These are phyloP conservation scores for Anodontia alba DNA, from an alignment of 2,888 invertebrate genomes.

Conservation along the genomic window DNA sequence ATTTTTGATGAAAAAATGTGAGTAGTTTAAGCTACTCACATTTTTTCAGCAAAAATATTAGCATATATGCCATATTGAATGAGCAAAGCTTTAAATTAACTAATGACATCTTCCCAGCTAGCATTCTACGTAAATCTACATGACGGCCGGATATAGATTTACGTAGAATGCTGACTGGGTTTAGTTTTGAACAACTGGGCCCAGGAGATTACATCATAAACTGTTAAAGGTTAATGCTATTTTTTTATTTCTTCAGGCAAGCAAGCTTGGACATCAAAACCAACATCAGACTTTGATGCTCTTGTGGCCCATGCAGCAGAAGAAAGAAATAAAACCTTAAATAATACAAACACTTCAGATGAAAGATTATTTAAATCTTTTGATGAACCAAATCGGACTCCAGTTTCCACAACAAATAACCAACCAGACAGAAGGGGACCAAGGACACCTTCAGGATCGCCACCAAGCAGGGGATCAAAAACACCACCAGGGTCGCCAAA, in stretches of 20 bases:
- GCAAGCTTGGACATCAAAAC: neutral
- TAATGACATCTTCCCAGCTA: no score
- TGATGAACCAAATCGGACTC: conserved; percentile 22
- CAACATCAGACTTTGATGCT: conserved; percentile 91
- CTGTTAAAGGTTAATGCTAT: no score
- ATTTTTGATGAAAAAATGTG: no score
- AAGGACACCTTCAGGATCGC: neutral
- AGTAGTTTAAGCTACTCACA: no score
- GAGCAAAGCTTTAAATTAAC: no score
- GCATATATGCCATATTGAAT: no score
- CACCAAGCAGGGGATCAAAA: conserved; percentile 36
- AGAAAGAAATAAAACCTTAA: conserved; percentile 89
- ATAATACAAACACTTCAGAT: conserved; percentile 34
- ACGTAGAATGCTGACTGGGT: no score
- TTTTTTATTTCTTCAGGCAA: neutral
- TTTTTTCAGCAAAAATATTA: no score
- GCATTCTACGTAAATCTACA: no score
- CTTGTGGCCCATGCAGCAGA: conserved; percentile 97
- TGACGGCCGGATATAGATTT: no score
- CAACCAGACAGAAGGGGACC: neutral
- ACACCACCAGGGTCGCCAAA: conserved; percentile 52
- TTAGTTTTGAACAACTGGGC: no score
- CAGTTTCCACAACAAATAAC: neutral
- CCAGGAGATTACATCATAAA: no score
- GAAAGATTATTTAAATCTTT: conserved; percentile 55